Percentiles rank a stretch among this genome's conserved stretches.
phyloP scores from a whole-genome alignment of 2,113 vertebrate genomes.

The Pseudois nayaur region DNA sequence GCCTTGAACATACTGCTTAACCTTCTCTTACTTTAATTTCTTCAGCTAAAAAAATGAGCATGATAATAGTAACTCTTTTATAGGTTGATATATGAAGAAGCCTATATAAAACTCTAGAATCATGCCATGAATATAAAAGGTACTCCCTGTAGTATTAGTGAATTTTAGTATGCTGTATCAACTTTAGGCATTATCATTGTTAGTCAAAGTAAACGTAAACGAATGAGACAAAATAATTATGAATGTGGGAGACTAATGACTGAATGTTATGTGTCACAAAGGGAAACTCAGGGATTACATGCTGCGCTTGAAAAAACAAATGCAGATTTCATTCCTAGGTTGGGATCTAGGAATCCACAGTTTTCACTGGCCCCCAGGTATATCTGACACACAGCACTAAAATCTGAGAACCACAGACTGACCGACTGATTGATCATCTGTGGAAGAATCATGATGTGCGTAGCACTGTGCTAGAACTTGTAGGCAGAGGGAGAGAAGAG shows the following conservation, averaged over 20 bases:
- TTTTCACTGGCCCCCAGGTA: not conserved
- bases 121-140: not conserved
- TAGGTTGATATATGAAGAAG: not conserved
- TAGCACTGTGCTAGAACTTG: not conserved
- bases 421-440: not conserved
- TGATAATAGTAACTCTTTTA: not conserved
- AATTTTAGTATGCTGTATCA: not conserved
- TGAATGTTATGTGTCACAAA: not conserved
- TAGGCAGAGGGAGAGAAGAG: not conserved
- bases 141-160: not conserved
- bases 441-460: accelerated
- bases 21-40: not conserved
- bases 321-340: not conserved
- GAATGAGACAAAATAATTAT: not conserved
- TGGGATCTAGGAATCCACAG: not conserved
- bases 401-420: not conserved
- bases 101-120: not conserved
- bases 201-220: not conserved
- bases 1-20: not conserved
- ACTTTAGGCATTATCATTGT: not conserved
- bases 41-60: not conserved
- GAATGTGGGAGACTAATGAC: not conserved
- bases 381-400: not conserved
- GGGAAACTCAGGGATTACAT: not conserved
- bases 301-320: not conserved